phyloP scores from a whole-genome alignment of 2,113 vertebrate genomes.

The Anguilla japonica region DNA sequence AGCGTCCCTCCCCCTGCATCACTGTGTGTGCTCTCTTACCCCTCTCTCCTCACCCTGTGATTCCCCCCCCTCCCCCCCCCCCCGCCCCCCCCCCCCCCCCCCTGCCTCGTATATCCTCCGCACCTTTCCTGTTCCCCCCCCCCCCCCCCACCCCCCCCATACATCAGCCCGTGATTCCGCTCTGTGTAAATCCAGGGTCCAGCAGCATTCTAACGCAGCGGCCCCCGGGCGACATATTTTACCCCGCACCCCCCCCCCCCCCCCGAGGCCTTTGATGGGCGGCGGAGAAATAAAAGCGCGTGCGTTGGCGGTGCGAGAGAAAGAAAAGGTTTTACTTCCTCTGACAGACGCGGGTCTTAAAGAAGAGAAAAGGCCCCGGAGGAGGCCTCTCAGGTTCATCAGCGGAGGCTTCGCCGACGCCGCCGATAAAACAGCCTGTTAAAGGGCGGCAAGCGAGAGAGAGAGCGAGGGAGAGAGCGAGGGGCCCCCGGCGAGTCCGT shows the following conservation, averaged over 20 bases:
- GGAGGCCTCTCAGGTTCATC: neutral
- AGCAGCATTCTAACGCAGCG: neutral
- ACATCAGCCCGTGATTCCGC: constrained; percentile 14
- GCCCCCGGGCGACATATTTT: neutral
- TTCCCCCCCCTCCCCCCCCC: neutral
- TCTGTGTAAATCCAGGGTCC: constrained; percentile 29
- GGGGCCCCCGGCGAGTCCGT: neutral
- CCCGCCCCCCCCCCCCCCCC: neutral
- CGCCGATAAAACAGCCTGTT: neutral
- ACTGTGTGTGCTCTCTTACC: no score
- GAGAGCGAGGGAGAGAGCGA: no score
- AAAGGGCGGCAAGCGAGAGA: no score
- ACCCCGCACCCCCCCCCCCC: neutral
- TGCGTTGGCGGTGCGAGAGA: neutral
- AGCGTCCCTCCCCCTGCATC: neutral
- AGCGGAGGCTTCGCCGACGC: neutral
- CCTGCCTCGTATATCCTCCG: neutral
- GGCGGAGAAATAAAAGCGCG: neutral
- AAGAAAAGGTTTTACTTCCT: neutral
- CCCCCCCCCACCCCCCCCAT: neutral
- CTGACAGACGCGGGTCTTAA: neutral
- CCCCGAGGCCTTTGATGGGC: neutral
- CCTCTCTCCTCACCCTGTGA: neutral
- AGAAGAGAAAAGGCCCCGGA: neutral
- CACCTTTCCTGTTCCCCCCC: neutral